Percentiles rank a stretch among this genome's conserved stretches.
Evolutionary conservation across 1,140 invertebrate species (phyloP).

Genomic region (Dufourea novaeangliae): DNA sequence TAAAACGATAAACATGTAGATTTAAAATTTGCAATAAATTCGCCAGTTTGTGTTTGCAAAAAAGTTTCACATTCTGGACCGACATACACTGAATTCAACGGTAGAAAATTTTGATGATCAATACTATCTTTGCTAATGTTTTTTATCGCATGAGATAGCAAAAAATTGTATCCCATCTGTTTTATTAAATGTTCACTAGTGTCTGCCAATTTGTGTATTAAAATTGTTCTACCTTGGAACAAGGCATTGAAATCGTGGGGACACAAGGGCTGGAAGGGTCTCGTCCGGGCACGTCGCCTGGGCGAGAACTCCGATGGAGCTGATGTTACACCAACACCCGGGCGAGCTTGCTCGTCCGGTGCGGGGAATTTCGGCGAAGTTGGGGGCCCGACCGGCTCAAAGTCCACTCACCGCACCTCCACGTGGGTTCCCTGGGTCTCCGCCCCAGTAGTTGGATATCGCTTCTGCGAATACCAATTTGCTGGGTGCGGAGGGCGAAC

Average conservation of each 20-base stretch:
- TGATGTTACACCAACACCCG: no score
- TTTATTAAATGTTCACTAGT: slow-evolving; percentile 31
- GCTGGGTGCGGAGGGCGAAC: no score
- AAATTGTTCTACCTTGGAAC: slow-evolving; percentile 18
- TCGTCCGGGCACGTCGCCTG: no score
- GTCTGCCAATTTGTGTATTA: slow-evolving; percentile 27
- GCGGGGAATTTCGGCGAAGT: no score
- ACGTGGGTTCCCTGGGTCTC: no score
- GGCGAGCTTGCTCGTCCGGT: no score
- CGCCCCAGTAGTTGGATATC: no score
- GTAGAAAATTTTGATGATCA: slow-evolving; percentile 4
- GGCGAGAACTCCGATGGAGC: no score
- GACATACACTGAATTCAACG: slow-evolving; percentile 9
- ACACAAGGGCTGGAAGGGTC: no score
- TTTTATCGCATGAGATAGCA: not conserved
- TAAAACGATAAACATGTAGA: slow-evolving; percentile 28
- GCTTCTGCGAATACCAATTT: no score
- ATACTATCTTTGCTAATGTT: not conserved
- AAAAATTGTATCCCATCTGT: slow-evolving; percentile 11
- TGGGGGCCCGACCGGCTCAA: no score
- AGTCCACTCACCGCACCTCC: no score
- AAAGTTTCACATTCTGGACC: not conserved
- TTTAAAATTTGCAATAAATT: slow-evolving; percentile 10
- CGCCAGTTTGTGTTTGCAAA: not conserved
- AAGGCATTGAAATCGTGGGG: slow-evolving; percentile 30